Percentiles rank a stretch among this genome's conserved stretches.
These are phyloP conservation scores for Stegastes partitus DNA, from an alignment of 2,113 vertebrate species.

Conservation along the genomic window DNA sequence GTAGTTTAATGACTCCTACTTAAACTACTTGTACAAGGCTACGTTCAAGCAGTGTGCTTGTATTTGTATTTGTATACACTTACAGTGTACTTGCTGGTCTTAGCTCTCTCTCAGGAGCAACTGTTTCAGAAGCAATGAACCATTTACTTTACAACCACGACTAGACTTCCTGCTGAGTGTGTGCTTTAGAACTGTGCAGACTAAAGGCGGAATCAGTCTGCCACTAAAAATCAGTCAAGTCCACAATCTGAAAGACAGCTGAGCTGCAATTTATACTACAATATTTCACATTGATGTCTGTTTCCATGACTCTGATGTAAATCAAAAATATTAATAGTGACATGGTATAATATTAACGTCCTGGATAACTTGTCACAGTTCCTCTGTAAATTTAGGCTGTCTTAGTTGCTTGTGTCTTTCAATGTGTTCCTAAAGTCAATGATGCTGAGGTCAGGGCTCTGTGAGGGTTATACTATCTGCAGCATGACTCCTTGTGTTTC, in stretches of 20 bases:
- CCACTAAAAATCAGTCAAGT: background rate
- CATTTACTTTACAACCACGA: slow-evolving; percentile 20
- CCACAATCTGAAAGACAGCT: background rate
- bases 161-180: background rate
- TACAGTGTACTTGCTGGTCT: background rate
- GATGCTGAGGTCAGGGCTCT: background rate
- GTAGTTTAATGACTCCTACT: background rate
- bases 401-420: background rate
- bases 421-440: background rate
- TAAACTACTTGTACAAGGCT: slow-evolving; percentile 34
- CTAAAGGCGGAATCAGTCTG: background rate
- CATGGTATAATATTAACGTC: background rate
- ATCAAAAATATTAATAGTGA: background rate
- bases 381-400: background rate
- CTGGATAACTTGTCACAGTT: background rate
- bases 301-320: background rate
- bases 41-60: slow-evolving; percentile 12
- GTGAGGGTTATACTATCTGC: background rate
- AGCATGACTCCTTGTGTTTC: background rate
- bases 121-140: slow-evolving; percentile 29
- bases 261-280: background rate
- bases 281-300: background rate
- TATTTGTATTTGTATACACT: slow-evolving; percentile 11
- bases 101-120: slow-evolving; percentile 1
- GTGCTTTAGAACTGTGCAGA: slow-evolving; percentile 11